These are phyloP conservation scores for Syritta pipiens DNA, from an alignment of 2,888 invertebrate genomes.

Conservation along the genomic window DNA sequence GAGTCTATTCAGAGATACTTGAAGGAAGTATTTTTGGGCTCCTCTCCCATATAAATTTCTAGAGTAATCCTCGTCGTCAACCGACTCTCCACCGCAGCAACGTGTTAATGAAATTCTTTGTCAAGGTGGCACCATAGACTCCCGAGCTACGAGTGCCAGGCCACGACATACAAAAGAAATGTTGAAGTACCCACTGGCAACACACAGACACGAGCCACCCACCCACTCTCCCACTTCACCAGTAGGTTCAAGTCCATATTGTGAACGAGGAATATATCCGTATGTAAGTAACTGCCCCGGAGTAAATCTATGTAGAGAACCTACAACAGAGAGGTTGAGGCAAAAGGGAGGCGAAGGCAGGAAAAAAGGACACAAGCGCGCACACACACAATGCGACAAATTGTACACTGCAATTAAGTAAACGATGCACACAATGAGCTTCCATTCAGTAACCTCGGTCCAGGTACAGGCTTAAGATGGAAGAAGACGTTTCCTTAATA, in stretches of 20 bases:
- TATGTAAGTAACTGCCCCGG: constrained; percentile 29
- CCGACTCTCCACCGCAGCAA: constrained; percentile 11
- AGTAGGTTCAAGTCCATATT: constrained; percentile 48
- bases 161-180: constrained; percentile 41
- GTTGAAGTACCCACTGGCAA: constrained; percentile 22
- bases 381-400: constrained; percentile 44
- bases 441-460: constrained; percentile 54
- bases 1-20: constrained; percentile 9
- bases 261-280: constrained; percentile 8
- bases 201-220: not conserved
- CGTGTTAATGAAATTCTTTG: constrained; percentile 63
- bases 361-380: not conserved
- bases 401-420: constrained; percentile 66
- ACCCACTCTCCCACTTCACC: not conserved
- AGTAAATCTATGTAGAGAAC: constrained; percentile 35
- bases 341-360: constrained; percentile 9
- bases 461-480: constrained; percentile 47
- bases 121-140: constrained; percentile 59
- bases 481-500: constrained; percentile 34
- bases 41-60: constrained; percentile 14
- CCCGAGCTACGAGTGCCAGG: constrained; percentile 1
- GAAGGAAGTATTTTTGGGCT: constrained; percentile 1
- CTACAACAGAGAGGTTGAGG: constrained; percentile 10
- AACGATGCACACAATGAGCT: constrained; percentile 60
- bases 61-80: constrained; percentile 27